phyloP scores from a whole-genome alignment of 2,888 invertebrate genomes.

The Lithophane socia region DNA sequence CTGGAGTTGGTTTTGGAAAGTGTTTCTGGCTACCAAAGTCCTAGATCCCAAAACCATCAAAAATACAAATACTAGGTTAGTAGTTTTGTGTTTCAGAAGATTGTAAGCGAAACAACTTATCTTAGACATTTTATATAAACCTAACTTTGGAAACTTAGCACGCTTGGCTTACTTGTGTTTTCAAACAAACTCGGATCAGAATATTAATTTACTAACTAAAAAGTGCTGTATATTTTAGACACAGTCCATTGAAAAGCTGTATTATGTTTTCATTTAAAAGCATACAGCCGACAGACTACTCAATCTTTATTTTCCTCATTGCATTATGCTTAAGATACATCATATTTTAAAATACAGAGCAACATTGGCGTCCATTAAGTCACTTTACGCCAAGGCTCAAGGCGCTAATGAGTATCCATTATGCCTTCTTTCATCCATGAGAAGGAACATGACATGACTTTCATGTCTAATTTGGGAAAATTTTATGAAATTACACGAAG shows the following conservation, averaged over 20 bases:
- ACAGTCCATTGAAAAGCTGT: neutral
- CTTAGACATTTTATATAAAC: neutral
- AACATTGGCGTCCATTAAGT: constrained; percentile 51
- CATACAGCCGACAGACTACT: neutral
- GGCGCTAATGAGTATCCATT: constrained; percentile 57
- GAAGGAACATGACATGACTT: constrained; percentile 51
- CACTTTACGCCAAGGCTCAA: constrained; percentile 38
- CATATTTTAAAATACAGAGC: constrained; percentile 21
- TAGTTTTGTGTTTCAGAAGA: too few species aligned
- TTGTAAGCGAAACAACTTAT: neutral
- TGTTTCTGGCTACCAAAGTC: neutral
- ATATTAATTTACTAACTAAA: neutral
- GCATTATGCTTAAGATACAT: constrained; percentile 22
- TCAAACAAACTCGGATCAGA: neutral
- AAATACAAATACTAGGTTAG: neutral
- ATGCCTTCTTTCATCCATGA: constrained; percentile 53
- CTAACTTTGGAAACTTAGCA: neutral
- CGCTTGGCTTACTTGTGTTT: neutral
- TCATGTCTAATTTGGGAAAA: constrained; percentile 51
- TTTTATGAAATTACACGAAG: constrained; percentile 54
- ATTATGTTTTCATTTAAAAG: constrained; percentile 15
- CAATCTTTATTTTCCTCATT: constrained; percentile 21
- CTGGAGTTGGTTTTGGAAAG: constrained; percentile 9
- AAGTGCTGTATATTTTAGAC: neutral
- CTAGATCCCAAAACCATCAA: neutral